Base-by-base conservation (phyloP, 2,888 invertebrate species). In the Pachymerium ferrugineum region DNA sequence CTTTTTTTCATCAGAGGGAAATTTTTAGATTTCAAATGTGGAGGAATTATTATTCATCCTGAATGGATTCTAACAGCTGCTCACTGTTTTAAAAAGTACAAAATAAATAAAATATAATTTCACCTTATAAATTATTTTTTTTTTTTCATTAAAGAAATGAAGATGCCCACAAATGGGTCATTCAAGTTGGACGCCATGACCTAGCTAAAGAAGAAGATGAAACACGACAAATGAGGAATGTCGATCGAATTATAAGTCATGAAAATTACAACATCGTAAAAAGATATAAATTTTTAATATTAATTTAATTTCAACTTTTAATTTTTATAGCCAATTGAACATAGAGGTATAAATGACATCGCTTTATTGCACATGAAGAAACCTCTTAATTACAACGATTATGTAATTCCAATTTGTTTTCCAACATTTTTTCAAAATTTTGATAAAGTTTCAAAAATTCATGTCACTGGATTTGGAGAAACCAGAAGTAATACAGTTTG, bases 51-150 rank as follows among this genome's bases (percentile, higher is more conserved):
- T 16, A 70, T 70, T 70, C 70, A 70, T 33, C 70, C 70, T 2
- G 70, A 70, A 16, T 70, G 70, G 70, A 3, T 70, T 16, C 33
- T 70, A n/a, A 70, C 70, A 33, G 70, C 70, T 12, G 70, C 31
- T 5, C 70, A 70, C 31, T 70, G 70, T 70, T 22, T 33, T 31
- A 31, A 31, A 22, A 1, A 33, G 70, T 70, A 70, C n/a, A 70
- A 22, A 70, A 31, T 30, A 68, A 67, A 8, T 12, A 6, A 67
- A 67, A 28, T 67, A 6, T 8, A 4, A 8, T 42, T 42, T 42
- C n/a, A n/a, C n/a, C n/a, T n/a, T 4, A 42, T 42, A 14, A 42
- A 3, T 42, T n/a, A n/a, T n/a, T n/a, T n/a, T n/a, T n/a, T n/a
- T n/a, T n/a, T n/a, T n/a, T n/a, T n/a, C n/a, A n/a, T n/a, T n/a